Conservation (phyloP, 2,797 vertebrate species). For the Premnoplex brunnescens region DNA sequence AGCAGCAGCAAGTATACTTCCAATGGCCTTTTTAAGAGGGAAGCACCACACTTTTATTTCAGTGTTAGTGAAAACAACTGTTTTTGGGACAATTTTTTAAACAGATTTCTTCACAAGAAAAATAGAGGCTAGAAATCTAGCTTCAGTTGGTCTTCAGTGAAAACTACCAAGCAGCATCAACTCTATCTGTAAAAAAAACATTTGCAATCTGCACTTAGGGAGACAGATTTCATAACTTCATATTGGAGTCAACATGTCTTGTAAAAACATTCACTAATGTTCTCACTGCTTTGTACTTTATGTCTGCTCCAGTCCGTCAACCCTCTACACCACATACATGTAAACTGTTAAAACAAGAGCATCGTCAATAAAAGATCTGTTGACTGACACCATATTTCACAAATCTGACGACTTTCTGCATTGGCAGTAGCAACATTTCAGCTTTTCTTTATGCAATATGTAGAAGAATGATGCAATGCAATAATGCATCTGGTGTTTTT, state of each 20-base stretch:
- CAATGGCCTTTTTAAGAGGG: background rate
- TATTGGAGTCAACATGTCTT: constrained; percentile 35
- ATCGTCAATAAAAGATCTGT: constrained; percentile 33
- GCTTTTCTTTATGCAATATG: constrained; percentile 35
- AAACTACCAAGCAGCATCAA: background rate
- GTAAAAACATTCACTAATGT: constrained; percentile 42
- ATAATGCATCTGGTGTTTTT: background rate
- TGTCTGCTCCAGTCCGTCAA: constrained; percentile 44
- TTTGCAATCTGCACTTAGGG: background rate
- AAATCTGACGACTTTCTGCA: constrained; percentile 47
- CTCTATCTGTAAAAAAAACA: background rate
- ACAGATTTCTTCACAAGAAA: background rate
- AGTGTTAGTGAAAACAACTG: background rate
- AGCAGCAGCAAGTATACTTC: background rate
- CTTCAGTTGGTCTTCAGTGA: background rate
- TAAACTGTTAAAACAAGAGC: constrained; percentile 61
- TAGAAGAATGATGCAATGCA: constrained; percentile 14
- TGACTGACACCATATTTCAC: constrained; percentile 63
- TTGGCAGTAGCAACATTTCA: constrained; percentile 51
- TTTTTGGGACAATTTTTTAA: background rate
- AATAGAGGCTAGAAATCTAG: background rate
- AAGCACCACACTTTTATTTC: background rate
- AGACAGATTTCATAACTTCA: constrained; percentile 55
- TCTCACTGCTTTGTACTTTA: constrained; percentile 15
- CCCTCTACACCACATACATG: constrained; percentile 14